A percentile compares a stretch with the other conserved stretches of the same genome.
Conservation (phyloP, 2,888 invertebrate genomes). For the Dasypolia templi region DNA sequence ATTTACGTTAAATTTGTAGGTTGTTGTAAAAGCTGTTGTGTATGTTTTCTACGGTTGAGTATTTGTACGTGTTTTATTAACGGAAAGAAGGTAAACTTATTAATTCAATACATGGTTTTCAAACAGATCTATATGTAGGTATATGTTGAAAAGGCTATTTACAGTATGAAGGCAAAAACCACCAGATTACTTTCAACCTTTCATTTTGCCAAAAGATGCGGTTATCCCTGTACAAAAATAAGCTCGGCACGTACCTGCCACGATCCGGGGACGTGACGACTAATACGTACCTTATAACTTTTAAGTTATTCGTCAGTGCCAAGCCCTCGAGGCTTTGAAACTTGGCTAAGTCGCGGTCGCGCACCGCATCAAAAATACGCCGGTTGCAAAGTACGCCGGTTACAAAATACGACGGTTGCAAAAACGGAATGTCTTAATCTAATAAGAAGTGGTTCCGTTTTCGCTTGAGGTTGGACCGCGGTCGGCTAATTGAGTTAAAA, state of each 20-base stretch:
- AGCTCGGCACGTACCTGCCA: constrained; percentile 70
- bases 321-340: constrained; percentile 69
- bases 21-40: constrained; percentile 9
- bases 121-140: neutral
- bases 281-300: constrained; percentile 70
- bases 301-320: constrained; percentile 76
- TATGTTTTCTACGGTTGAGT: neutral
- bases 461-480: constrained; percentile 65
- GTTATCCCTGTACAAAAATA: constrained; percentile 68
- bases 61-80: neutral
- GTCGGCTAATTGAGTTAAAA: constrained; percentile 65
- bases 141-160: neutral
- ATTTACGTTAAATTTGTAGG: constrained; percentile 34
- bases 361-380: constrained; percentile 77
- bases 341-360: constrained; percentile 75
- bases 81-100: neutral
- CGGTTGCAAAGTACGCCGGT: constrained; percentile 66
- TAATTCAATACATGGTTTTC: neutral
- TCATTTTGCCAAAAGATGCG: constrained; percentile 44
- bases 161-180: constrained; percentile 29
- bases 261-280: constrained; percentile 68
- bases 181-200: neutral
- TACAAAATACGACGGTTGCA: constrained; percentile 58
- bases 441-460: constrained; percentile 67
- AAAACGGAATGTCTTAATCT: constrained; percentile 65